A percentile compares a stretch with the other conserved stretches of the same genome.
These are phyloP conservation scores for Galaxea fascicularis DNA, from an alignment of 92 coral and sea anemone genomes.

Conservation along the genomic window DNA sequence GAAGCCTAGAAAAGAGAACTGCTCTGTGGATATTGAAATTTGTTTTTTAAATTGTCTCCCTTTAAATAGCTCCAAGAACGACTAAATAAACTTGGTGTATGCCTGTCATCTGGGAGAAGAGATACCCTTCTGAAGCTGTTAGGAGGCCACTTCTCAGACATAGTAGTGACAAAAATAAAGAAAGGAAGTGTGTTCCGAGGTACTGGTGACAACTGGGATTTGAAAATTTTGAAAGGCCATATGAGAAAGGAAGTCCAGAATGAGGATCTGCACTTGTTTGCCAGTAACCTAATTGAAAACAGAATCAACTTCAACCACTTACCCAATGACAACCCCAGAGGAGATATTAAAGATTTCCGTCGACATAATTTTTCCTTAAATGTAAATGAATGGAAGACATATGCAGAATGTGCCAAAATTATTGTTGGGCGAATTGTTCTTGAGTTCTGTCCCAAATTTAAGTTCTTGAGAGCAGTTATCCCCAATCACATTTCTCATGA, in stretches of 20 bases:
- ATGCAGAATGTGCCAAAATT: conserved; percentile 62
- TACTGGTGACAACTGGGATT: too few species aligned
- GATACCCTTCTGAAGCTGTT: too few species aligned
- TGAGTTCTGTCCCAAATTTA: conserved; percentile 50
- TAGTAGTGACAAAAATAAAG: too few species aligned
- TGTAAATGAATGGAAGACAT: conserved; percentile 48
- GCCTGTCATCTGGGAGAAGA: too few species aligned
- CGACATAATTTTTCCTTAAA: conserved; percentile 40
- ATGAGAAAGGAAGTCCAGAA: conserved; percentile 69
- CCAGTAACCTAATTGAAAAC: conserved; percentile 64
- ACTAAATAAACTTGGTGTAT: too few species aligned
- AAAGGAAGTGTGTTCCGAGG: conserved; percentile 77
- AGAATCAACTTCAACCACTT: conserved; percentile 54
- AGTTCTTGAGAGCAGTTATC: conserved; percentile 55
- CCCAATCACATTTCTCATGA: conserved; percentile 63
- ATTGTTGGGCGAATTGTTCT: conserved; percentile 57
- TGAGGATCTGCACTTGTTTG: conserved; percentile 74
- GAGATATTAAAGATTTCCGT: conserved; percentile 28
- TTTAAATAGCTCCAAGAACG: conserved; percentile 61
- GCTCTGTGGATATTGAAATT: background rate
- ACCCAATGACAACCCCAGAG: conserved; percentile 59
- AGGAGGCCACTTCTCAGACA: too few species aligned
- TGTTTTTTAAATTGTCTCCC: background rate
- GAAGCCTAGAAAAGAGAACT: too few species aligned
- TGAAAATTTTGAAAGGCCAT: conserved; percentile 68